Conservation (phyloP, 2,888 invertebrate genomes). For the Ectemnius cavifrons region DNA sequence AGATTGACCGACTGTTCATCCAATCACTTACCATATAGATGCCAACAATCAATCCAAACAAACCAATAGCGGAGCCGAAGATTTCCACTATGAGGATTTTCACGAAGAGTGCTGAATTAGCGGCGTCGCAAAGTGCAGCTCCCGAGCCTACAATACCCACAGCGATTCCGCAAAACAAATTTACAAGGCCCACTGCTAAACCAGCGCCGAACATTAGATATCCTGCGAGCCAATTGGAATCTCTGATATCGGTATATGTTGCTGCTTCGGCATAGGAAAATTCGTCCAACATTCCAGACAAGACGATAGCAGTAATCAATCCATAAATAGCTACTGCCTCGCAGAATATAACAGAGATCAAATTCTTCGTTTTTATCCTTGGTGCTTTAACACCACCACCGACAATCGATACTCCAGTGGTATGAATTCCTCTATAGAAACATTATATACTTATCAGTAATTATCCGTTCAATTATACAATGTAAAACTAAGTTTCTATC, state of each 20-base stretch:
- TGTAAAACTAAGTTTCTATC: slow-evolving; percentile 56
- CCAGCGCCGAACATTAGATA: slow-evolving; percentile 98
- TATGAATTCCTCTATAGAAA: slow-evolving; percentile 91
- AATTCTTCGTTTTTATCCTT: slow-evolving; percentile 98
- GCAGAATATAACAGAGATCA: slow-evolving; percentile 99
- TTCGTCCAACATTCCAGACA: slow-evolving; percentile 89
- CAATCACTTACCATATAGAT: slow-evolving; percentile 87
- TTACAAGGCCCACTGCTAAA: slow-evolving; percentile 95
- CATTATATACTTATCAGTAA: neutral
- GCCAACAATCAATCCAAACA: slow-evolving; percentile 98
- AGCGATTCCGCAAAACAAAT: slow-evolving; percentile 96
- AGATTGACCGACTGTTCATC: too few relatives aligned
- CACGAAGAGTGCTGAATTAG: slow-evolving; percentile 96
- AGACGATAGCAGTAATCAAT: slow-evolving; percentile 97
- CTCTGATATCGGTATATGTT: slow-evolving; percentile 52
- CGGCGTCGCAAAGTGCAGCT: slow-evolving; percentile 98
- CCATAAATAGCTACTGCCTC: slow-evolving; percentile 99
- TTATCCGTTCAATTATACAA: neutral
- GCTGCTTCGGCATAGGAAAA: slow-evolving; percentile 50
- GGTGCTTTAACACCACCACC: slow-evolving; percentile 99
- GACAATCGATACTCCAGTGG: slow-evolving; percentile 96
- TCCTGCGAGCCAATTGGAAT: slow-evolving; percentile 90
- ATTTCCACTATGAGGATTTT: slow-evolving; percentile 99
- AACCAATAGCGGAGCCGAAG: slow-evolving; percentile 98
- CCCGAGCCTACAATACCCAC: slow-evolving; percentile 99